These are phyloP conservation scores for Danio rerio DNA, from an alignment of 2,113 vertebrate genomes.

Conservation along the genomic window DNA sequence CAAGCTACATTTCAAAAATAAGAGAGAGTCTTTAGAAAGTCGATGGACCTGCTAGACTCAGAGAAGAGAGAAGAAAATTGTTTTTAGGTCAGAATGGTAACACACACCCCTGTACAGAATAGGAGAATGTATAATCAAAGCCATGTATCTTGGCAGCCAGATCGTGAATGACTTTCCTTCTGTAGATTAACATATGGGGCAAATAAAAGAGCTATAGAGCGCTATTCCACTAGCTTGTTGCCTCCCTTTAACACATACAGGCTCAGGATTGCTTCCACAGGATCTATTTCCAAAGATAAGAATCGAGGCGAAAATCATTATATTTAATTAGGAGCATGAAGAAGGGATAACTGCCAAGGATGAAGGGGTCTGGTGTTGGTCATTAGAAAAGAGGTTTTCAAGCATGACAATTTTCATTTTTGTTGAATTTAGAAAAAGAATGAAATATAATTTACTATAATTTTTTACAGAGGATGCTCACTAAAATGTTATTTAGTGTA, in stretches of 20 bases:
- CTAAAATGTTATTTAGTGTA: too few species aligned
- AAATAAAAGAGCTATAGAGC: conserved; percentile 16
- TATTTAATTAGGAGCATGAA: not conserved
- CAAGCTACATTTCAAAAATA: too few species aligned
- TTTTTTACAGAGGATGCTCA: too few species aligned
- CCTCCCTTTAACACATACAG: not conserved
- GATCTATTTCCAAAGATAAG: conserved; percentile 14
- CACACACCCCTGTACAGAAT: conserved; percentile 28
- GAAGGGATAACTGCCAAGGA: not conserved
- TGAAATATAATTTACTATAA: too few species aligned
- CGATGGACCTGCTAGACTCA: not conserved
- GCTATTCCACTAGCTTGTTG: not conserved
- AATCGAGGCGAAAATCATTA: conserved; percentile 14
- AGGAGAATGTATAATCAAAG: conserved; percentile 54
- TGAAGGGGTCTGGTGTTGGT: too few species aligned
- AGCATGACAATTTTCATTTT: too few species aligned
- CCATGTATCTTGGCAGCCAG: conserved; percentile 49
- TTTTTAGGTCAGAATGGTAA: conserved; percentile 29
- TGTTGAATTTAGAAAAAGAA: too few species aligned
- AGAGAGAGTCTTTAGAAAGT: conserved; percentile 6
- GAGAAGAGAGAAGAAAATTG: conserved; percentile 11
- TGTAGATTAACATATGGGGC: conserved; percentile 50
- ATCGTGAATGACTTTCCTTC: conserved; percentile 51
- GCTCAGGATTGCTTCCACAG: not conserved
- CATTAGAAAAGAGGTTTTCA: too few species aligned